phyloP scores from a whole-genome alignment of 2,888 invertebrate genomes.

The Platypus cylindrus region DNA sequence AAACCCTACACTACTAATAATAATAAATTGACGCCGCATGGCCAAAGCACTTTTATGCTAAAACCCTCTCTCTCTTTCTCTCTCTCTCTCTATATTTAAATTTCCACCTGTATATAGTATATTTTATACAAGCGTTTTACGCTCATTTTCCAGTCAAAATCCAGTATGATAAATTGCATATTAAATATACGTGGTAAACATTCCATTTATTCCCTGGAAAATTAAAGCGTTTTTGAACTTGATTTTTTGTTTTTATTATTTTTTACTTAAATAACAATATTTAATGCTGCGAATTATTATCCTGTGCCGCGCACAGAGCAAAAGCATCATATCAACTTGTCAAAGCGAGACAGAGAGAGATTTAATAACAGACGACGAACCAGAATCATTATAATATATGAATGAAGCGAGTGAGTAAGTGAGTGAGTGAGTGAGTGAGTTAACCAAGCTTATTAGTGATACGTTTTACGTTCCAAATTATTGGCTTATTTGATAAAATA shows the following conservation, averaged over 20 bases:
- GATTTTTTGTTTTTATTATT: too few relatives aligned
- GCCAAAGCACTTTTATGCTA: neutral
- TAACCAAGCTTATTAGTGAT: constrained; percentile 20
- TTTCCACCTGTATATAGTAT: constrained; percentile 7
- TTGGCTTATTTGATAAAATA: constrained; percentile 19
- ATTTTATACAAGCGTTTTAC: too few relatives aligned
- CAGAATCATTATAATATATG: too few relatives aligned
- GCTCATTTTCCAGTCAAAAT: constrained; percentile 9
- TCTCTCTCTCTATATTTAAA: constrained; percentile 6
- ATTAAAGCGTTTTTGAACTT: constrained; percentile 12
- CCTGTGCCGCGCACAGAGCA: too few relatives aligned
- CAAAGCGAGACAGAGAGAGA: too few relatives aligned
- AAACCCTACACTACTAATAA: too few relatives aligned
- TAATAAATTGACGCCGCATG: neutral
- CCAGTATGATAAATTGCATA: constrained; percentile 8
- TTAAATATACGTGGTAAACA: constrained; percentile 10
- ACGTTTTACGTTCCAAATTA: constrained; percentile 20
- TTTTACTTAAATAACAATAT: constrained; percentile 13
- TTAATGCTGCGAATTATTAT: constrained; percentile 15
- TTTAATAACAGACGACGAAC: too few relatives aligned
- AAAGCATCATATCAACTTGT: constrained; percentile 20
- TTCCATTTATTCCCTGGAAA: constrained; percentile 11
- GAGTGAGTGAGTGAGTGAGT: too few relatives aligned
- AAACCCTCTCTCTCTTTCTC: too few relatives aligned
- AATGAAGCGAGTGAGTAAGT: too few relatives aligned